Conservation (phyloP, 2,888 invertebrate genomes). For the Sarcophaga variegata region DNA sequence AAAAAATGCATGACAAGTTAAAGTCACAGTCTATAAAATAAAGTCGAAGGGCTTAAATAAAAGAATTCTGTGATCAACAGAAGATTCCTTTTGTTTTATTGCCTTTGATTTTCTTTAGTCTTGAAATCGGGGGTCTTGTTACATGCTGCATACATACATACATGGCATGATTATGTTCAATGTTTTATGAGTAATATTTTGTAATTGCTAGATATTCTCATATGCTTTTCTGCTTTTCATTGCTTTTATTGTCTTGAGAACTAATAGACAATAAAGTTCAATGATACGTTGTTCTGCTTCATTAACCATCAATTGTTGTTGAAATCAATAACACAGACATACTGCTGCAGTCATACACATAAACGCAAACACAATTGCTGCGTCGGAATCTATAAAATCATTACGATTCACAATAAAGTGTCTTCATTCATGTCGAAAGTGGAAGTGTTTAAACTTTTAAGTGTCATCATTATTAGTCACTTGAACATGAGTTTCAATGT, state of each 20-base stretch:
- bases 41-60: not conserved
- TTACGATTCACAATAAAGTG: no score
- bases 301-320: constrained; percentile 13
- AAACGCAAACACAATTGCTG: no score
- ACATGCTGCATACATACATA: not conserved
- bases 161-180: not conserved
- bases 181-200: not conserved
- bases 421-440: not conserved
- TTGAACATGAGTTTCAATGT: constrained; percentile 11
- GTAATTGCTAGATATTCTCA: not conserved
- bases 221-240: not conserved
- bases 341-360: not conserved
- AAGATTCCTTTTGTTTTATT: not conserved
- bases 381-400: not conserved
- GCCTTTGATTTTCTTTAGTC: not conserved
- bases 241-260: not conserved
- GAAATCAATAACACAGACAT: not conserved
- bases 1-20: not conserved
- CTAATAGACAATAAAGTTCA: constrained; percentile 43
- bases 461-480: constrained; percentile 17
- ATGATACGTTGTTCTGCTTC: constrained; percentile 37
- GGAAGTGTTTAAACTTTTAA: constrained; percentile 37
- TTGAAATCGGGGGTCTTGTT: not conserved
- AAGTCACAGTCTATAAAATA: not conserved
- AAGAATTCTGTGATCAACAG: not conserved